Evolutionary conservation across 2,113 vertebrate genomes (phyloP).

Genomic region (Pterocles orientalis): DNA sequence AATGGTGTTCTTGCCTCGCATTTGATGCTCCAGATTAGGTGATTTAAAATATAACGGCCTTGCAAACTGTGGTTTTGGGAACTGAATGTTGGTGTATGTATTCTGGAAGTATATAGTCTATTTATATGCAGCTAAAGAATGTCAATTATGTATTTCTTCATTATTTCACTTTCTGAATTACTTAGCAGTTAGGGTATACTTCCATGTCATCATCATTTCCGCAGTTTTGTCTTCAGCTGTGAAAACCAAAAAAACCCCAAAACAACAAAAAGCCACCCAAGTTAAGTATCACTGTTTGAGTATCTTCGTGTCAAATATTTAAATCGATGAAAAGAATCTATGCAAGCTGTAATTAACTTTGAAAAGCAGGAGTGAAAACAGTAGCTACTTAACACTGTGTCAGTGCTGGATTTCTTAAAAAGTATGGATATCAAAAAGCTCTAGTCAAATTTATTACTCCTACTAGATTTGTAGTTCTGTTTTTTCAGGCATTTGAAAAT

Average conservation of each 20-base stretch:
- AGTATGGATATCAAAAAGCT: background rate
- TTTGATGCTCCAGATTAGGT: background rate
- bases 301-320: background rate
- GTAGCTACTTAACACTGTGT: background rate
- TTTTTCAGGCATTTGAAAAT: background rate
- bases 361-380: background rate
- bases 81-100: background rate
- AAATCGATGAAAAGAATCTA: background rate
- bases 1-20: background rate
- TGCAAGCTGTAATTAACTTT: background rate
- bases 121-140: constrained; percentile 8
- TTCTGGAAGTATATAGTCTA: background rate
- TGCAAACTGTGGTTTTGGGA: background rate
- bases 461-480: background rate
- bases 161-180: constrained; percentile 7
- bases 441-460: background rate
- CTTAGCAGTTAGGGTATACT: background rate
- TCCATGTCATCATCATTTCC: background rate
- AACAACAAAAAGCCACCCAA: background rate
- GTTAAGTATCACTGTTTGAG: background rate
- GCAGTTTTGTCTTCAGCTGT: background rate
- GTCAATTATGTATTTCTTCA: background rate
- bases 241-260: background rate
- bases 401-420: background rate
- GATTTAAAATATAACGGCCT: background rate